Conservation (phyloP, 2,888 invertebrate genomes). For the Hofmannophila pseudospretella region DNA sequence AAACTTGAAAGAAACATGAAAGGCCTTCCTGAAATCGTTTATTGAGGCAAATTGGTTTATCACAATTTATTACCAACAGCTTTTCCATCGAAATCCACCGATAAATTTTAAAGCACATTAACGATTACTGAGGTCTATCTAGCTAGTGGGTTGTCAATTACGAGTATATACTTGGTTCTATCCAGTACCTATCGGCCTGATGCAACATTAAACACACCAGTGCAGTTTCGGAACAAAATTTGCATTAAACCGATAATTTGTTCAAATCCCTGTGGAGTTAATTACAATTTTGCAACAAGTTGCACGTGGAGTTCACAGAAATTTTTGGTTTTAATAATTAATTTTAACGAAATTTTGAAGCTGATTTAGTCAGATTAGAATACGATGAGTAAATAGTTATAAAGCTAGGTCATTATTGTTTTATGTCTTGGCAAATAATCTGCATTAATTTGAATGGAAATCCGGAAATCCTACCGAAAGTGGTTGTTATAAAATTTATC, state of each 20-base stretch:
- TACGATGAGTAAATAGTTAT: neutral
- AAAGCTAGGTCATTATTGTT: neutral
- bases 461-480: conserved; percentile 2
- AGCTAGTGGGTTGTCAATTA: neutral
- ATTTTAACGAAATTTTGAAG: neutral
- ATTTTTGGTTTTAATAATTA: neutral
- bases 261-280: conserved; percentile 14
- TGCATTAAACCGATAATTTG: conserved; percentile 3
- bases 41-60: conserved; percentile 26
- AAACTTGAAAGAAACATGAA: conserved; percentile 26
- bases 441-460: conserved; percentile 13
- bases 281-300: conserved; percentile 23
- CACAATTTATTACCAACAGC: conserved; percentile 18
- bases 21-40: conserved; percentile 25
- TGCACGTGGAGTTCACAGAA: neutral
- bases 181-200: neutral
- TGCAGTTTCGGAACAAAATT: conserved; percentile 10
- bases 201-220: conserved; percentile 12
- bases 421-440: neutral
- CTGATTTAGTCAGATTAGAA: neutral
- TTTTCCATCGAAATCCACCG: neutral
- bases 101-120: conserved; percentile 3
- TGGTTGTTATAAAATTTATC: conserved; percentile 8
- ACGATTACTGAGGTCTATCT: neutral
- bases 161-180: neutral